phyloP scores from a whole-genome alignment of 2,113 vertebrate genomes.

The Colaptes auratus region DNA sequence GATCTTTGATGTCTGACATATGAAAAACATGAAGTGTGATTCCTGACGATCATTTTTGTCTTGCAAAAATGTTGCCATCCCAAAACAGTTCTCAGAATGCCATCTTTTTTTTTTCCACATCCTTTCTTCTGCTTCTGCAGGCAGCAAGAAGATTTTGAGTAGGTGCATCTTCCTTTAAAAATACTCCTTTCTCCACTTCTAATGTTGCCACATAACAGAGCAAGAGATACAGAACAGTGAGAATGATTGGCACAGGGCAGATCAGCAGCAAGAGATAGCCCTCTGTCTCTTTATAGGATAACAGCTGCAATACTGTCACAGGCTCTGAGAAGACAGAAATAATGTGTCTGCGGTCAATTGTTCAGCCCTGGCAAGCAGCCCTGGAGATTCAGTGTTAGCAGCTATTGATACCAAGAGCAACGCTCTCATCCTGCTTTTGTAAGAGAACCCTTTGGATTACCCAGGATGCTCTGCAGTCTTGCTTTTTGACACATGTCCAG shows the following conservation, averaged over 20 bases:
- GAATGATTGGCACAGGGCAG: background rate
- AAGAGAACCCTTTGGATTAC: constrained; percentile 38
- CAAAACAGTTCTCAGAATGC: background rate
- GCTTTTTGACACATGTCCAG: constrained; percentile 21
- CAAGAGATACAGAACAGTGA: background rate
- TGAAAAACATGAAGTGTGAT: background rate
- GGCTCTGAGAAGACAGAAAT: constrained; percentile 38
- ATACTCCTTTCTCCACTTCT: background rate
- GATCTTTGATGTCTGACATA: background rate
- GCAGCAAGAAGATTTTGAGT: background rate
- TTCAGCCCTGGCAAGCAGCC: constrained; percentile 58
- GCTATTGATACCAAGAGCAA: constrained; percentile 52
- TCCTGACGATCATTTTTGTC: background rate
- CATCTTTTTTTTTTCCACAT: constrained; percentile 22
- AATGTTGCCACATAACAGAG: background rate
- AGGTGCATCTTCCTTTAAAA: background rate
- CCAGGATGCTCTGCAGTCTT: constrained; percentile 43
- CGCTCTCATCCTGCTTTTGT: constrained; percentile 40
- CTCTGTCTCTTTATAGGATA: constrained; percentile 36
- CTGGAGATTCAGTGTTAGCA: constrained; percentile 5
- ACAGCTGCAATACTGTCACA: constrained; percentile 43
- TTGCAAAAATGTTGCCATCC: background rate
- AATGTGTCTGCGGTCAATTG: constrained; percentile 41
- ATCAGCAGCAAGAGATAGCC: background rate
- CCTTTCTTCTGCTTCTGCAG: background rate